phyloP scores from a whole-genome alignment of 2,888 invertebrate species.

The Stenoptilia bipunctidactyla region DNA sequence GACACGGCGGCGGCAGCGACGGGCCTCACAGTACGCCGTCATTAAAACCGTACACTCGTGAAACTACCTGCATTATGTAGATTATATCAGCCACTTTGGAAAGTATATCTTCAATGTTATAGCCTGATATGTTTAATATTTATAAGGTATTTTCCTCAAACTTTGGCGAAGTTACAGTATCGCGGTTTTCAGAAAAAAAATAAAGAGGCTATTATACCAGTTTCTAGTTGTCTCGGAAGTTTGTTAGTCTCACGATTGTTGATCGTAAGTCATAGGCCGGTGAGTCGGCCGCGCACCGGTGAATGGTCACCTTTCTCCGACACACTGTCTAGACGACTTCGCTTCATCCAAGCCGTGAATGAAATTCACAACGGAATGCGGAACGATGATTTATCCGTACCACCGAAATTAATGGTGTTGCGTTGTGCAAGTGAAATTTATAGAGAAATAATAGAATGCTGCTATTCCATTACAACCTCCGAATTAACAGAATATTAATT shows the following conservation, averaged over 20 bases:
- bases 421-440: too few relatives aligned
- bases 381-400: slow-evolving; percentile 51
- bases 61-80: slow-evolving; percentile 36
- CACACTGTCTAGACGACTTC: slow-evolving; percentile 63
- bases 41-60: slow-evolving; percentile 58
- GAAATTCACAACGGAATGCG: slow-evolving; percentile 64
- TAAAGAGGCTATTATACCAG: too few relatives aligned
- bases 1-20: slow-evolving; percentile 29
- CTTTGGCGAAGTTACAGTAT: too few relatives aligned
- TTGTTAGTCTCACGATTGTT: too few relatives aligned
- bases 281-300: slow-evolving; percentile 29
- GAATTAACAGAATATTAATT: too few relatives aligned
- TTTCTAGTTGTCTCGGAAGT: background rate
- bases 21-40: slow-evolving; percentile 45
- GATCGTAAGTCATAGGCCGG: background rate
- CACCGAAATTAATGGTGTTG: slow-evolving; percentile 35
- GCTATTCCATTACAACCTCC: too few relatives aligned
- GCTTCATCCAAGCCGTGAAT: slow-evolving; percentile 52
- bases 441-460: too few relatives aligned
- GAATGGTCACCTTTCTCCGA: slow-evolving; percentile 71
- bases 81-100: slow-evolving; percentile 62
- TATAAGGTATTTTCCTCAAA: background rate
- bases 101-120: slow-evolving; percentile 43
- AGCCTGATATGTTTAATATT: background rate
- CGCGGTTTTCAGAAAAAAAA: too few relatives aligned